phyloP scores from a whole-genome alignment of 2,113 vertebrate species.

The Zosterops pallidus region DNA sequence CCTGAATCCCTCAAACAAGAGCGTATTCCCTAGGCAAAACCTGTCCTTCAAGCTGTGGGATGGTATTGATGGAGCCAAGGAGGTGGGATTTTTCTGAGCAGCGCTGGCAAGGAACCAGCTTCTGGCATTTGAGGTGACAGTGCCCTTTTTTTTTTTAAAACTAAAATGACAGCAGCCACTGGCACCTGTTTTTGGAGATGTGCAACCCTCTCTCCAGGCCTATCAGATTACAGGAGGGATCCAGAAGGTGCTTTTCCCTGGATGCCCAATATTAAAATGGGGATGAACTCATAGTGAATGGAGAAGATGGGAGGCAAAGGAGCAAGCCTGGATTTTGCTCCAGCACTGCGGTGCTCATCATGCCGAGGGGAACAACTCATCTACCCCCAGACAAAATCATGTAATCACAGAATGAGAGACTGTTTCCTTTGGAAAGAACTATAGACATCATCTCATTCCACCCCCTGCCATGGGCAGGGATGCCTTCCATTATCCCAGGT shows the following conservation, averaged over 20 bases:
- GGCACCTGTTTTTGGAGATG: not conserved
- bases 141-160: not conserved
- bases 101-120: not conserved
- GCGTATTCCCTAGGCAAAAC: not conserved
- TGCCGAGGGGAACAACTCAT: fast-evolving
- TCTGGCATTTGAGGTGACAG: not conserved
- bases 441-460: not conserved
- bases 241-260: not conserved
- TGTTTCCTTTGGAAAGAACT: not conserved
- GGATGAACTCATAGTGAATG: not conserved
- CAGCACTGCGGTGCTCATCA: not conserved
- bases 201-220: not conserved
- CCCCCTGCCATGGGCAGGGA: not conserved
- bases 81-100: not conserved
- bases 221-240: not conserved
- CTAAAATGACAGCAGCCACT: not conserved
- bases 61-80: not conserved
- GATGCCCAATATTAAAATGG: not conserved
- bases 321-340: not conserved
- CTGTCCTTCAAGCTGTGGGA: slow-evolving; percentile 3
- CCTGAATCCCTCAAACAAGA: slow-evolving; percentile 37
- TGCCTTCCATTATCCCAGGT: not conserved
- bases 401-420: not conserved
- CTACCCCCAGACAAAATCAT: not conserved
- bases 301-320: not conserved